These are phyloP conservation scores for Agapornis canus DNA, from an alignment of 2,797 vertebrate genomes.

Conservation along the genomic window DNA sequence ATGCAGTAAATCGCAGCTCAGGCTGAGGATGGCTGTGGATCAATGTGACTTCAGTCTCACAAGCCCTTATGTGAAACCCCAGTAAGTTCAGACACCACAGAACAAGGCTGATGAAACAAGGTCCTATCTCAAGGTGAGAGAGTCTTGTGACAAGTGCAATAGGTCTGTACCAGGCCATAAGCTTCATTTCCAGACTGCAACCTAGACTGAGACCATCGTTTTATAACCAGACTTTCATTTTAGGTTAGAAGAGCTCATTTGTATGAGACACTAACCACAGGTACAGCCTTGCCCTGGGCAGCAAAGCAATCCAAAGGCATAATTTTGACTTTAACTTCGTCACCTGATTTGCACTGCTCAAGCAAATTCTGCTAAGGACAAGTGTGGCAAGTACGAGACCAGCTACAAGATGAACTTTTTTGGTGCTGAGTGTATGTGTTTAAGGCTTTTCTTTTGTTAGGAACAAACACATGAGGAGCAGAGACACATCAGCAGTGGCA, in stretches of 20 bases:
- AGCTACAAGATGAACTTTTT: background rate
- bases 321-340: background rate
- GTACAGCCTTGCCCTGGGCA: background rate
- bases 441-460: background rate
- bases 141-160: background rate
- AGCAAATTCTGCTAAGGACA: background rate
- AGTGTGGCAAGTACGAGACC: background rate
- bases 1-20: background rate
- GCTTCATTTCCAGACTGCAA: background rate
- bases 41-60: background rate
- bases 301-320: background rate
- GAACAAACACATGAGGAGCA: rapidly evolving
- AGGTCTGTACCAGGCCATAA: background rate
- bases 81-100: background rate
- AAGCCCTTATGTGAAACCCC: background rate
- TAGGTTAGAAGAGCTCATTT: background rate
- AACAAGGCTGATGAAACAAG: background rate
- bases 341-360: background rate
- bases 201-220: background rate
- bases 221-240: background rate
- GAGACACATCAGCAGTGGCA: background rate
- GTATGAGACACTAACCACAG: background rate
- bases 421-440: background rate
- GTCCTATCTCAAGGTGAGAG: background rate
- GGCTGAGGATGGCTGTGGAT: background rate